A percentile compares a stretch with the other conserved stretches of the same genome.
phyloP scores from a whole-genome alignment of 2,888 invertebrate genomes.

The Stomorhina lunata region DNA sequence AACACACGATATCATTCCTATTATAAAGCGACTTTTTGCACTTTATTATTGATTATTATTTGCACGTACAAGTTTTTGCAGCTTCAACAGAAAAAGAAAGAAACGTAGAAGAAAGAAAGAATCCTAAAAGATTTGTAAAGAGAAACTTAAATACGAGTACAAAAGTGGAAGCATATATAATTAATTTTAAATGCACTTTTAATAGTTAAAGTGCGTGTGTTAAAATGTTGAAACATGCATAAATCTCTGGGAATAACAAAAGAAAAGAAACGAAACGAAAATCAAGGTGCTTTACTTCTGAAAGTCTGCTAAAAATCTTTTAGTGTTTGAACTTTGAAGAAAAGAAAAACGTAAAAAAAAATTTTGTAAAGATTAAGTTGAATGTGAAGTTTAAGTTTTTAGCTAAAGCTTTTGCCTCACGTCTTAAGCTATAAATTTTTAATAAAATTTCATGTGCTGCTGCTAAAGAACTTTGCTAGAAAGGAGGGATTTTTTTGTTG shows the following conservation, averaged over 20 bases:
- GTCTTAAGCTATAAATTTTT: slow-evolving; percentile 44
- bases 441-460: slow-evolving; percentile 15
- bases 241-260: neutral
- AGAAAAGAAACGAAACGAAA: neutral
- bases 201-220: slow-evolving; percentile 63
- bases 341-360: neutral
- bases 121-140: neutral
- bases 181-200: slow-evolving; percentile 69
- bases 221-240: slow-evolving; percentile 24
- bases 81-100: neutral
- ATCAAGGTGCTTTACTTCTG: too few relatives aligned
- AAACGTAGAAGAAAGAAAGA: neutral
- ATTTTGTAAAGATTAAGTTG: slow-evolving; percentile 7
- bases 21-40: neutral
- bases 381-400: slow-evolving; percentile 17
- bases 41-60: slow-evolving; percentile 48
- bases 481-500: neutral
- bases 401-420: neutral
- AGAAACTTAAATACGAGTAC: slow-evolving; percentile 34
- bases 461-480: neutral
- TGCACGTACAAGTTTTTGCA: neutral
- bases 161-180: slow-evolving; percentile 64
- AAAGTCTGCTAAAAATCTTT: too few relatives aligned
- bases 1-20: too few relatives aligned
- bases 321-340: neutral